phyloP scores from a whole-genome alignment of 2,113 vertebrate genomes.

The Pterocles gutturalis region DNA sequence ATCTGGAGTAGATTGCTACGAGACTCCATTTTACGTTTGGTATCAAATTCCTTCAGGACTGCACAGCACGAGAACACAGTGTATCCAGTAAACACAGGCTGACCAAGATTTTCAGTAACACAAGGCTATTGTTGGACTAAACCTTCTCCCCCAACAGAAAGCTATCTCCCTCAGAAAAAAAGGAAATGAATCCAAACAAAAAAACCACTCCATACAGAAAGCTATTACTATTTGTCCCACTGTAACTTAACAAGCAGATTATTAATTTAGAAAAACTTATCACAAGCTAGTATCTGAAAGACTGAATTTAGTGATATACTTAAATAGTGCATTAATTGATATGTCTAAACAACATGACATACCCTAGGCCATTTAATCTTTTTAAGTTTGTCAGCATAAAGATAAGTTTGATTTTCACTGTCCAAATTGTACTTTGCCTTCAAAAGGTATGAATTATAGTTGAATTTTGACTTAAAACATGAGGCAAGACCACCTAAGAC shows the following conservation, averaged over 20 bases:
- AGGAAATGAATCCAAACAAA: neutral
- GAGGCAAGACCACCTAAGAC: neutral
- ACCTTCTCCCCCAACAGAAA: neutral
- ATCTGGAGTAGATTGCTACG: slow-evolving; percentile 30
- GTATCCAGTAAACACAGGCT: neutral
- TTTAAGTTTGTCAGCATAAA: neutral
- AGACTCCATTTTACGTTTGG: slow-evolving; percentile 56
- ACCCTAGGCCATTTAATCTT: neutral
- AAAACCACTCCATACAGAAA: neutral
- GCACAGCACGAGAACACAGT: neutral
- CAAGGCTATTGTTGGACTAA: neutral
- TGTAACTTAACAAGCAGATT: neutral
- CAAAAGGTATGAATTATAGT: neutral
- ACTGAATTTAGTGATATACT: neutral
- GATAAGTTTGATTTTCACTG: neutral
- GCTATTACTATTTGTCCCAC: neutral
- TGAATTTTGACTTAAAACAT: neutral
- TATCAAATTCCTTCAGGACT: slow-evolving; percentile 38
- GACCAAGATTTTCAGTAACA: neutral
- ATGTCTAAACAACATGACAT: neutral
- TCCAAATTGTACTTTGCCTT: neutral
- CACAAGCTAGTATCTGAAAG: neutral
- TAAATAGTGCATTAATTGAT: neutral
- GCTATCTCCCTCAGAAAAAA: fast-evolving
- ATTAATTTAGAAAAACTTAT: neutral